A percentile compares a stretch with the other conserved stretches of the same genome.
Evolutionary conservation across 1,140 invertebrate species (phyloP).

Genomic region (Drosophila parvula): DNA sequence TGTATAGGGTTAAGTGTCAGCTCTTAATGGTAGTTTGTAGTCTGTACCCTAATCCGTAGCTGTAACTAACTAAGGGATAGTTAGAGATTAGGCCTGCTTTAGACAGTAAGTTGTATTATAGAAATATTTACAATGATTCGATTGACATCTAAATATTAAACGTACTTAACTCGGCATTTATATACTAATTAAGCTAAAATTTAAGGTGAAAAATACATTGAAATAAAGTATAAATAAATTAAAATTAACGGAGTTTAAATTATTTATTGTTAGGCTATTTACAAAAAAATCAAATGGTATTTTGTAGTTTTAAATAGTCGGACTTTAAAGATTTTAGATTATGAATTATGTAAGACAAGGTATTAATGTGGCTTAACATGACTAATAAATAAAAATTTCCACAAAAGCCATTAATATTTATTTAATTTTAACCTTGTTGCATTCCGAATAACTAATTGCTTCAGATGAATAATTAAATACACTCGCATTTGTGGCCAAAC

Average conservation of each 20-base stretch:
- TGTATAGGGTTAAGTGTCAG: conserved; percentile 36
- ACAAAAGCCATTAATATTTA: conserved; percentile 15
- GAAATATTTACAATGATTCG: conserved; percentile 14
- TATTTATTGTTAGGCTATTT: not conserved
- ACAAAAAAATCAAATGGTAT: too few relatives aligned
- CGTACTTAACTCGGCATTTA: conserved; percentile 31
- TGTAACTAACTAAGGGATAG: conserved; percentile 30
- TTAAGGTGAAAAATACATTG: conserved; percentile 1
- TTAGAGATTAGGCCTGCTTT: conserved; percentile 3
- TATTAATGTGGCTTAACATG: not conserved
- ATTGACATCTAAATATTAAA: conserved; percentile 35
- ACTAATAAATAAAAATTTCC: not conserved
- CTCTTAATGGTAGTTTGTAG: conserved; percentile 17
- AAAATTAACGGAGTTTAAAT: not conserved
- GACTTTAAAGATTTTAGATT: not conserved
- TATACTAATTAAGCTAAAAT: conserved; percentile 6
- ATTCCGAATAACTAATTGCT: conserved; percentile 1
- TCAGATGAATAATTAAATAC: conserved; percentile 5
- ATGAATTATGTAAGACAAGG: not conserved
- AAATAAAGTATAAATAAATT: conserved; percentile 7
- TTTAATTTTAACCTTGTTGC: conserved; percentile 3
- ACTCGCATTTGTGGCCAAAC: not conserved
- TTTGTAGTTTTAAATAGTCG: not conserved
- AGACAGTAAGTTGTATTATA: conserved; percentile 73
- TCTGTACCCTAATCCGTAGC: conserved; percentile 21